Conservation (phyloP, 2,888 invertebrate species). For the Plagiodera versicolora region DNA sequence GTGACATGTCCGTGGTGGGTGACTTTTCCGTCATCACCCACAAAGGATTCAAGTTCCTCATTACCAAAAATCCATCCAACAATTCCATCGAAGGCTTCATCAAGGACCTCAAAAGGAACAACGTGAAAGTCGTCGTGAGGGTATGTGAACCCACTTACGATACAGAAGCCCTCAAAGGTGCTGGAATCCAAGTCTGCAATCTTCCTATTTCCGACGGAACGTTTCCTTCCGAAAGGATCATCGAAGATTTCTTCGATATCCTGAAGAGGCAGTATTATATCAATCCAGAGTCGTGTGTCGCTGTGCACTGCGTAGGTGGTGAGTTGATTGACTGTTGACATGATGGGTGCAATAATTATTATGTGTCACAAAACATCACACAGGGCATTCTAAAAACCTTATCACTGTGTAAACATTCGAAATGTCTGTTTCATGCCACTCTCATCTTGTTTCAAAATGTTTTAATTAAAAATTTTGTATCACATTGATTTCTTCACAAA, state of each 20-base stretch:
- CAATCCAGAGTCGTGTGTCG: conserved; percentile 33
- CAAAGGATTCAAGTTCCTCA: conserved; percentile 37
- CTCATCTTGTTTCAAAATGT: too few species aligned
- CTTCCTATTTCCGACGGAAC: conserved; percentile 36
- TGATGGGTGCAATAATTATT: not conserved
- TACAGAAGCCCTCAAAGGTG: conserved; percentile 29
- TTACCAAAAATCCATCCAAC: conserved; percentile 36
- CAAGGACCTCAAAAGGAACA: conserved; percentile 35
- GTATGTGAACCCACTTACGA: conserved; percentile 38
- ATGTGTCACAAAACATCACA: too few species aligned
- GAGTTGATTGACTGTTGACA: not conserved
- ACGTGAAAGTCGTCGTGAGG: conserved; percentile 34
- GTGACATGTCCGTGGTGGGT: conserved; percentile 15
- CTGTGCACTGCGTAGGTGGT: conserved; percentile 37
- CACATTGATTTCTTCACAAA: too few species aligned
- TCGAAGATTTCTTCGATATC: conserved; percentile 34
- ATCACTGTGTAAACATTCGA: too few species aligned
- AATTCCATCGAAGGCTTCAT: conserved; percentile 34
- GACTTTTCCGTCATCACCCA: conserved; percentile 32
- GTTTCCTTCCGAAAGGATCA: conserved; percentile 32
- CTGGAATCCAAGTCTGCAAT: conserved; percentile 35
- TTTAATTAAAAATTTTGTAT: too few species aligned
- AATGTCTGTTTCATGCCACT: too few species aligned
- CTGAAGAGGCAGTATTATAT: conserved; percentile 32
- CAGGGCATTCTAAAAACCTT: too few species aligned